Conservation (phyloP, 2,888 invertebrate genomes). For the Bombyx huttoni region DNA sequence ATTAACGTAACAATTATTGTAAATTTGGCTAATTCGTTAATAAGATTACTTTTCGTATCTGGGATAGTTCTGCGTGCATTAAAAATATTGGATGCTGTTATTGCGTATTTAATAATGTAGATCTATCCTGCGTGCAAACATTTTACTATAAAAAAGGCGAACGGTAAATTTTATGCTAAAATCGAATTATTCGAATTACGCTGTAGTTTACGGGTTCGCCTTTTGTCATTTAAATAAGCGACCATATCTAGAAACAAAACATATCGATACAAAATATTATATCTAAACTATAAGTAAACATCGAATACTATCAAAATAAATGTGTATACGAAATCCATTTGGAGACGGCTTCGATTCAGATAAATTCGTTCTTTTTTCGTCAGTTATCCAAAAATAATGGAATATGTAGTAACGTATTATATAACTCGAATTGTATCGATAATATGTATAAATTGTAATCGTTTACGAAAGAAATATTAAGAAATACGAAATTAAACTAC, state of each 20-base stretch:
- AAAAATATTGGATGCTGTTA: too few relatives aligned
- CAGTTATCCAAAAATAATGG: constrained; percentile 40
- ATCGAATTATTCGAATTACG: not conserved
- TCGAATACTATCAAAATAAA: constrained; percentile 40
- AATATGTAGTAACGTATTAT: constrained; percentile 45
- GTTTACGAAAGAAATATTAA: constrained; percentile 55
- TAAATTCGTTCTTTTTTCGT: constrained; percentile 27
- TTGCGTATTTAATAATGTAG: too few relatives aligned
- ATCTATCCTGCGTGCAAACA: too few relatives aligned
- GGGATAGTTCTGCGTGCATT: not conserved
- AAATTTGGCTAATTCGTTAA: constrained; percentile 5
- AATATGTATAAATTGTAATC: constrained; percentile 65
- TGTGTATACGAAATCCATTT: constrained; percentile 54
- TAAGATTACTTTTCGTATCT: constrained; percentile 13
- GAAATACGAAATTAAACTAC: constrained; percentile 56
- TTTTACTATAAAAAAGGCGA: too few relatives aligned
- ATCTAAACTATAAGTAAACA: constrained; percentile 38
- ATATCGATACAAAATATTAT: constrained; percentile 48
- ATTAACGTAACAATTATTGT: constrained; percentile 22
- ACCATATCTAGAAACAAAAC: constrained; percentile 63
- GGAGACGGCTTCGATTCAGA: constrained; percentile 36
- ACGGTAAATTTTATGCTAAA: too few relatives aligned
- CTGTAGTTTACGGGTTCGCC: not conserved
- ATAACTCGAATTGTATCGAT: constrained; percentile 50
- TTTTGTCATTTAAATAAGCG: constrained; percentile 19